A percentile compares a stretch with the other conserved stretches of the same genome.
Conservation (phyloP, 2,797 vertebrate species). For the Sylvilagus floridanus region DNA sequence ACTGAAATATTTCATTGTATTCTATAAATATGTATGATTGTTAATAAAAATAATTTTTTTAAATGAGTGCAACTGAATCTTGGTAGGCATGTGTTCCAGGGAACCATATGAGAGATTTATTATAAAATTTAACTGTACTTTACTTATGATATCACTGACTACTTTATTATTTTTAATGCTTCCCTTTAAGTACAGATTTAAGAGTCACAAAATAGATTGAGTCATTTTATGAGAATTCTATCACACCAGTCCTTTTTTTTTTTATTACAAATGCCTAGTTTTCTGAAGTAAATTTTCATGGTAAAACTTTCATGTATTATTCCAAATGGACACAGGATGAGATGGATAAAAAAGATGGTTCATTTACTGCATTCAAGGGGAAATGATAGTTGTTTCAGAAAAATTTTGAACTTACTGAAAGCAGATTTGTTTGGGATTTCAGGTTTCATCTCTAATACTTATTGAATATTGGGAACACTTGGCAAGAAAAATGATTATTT, state of each 20-base stretch:
- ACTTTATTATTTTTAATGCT: conserved; percentile 63
- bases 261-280: conserved; percentile 71
- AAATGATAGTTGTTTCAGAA: conserved; percentile 66
- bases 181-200: conserved; percentile 74
- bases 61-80: neutral
- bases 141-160: conserved; percentile 70
- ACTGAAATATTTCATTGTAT: too few relatives aligned
- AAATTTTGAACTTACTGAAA: conserved; percentile 59
- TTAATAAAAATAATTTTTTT: too few relatives aligned
- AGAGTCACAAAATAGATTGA: conserved; percentile 76
- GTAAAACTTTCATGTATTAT: conserved; percentile 73
- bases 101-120: neutral
- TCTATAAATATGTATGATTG: too few relatives aligned
- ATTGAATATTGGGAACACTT: neutral
- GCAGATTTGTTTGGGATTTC: conserved; percentile 28
- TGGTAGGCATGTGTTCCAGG: neutral
- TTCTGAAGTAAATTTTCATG: neutral
- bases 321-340: conserved; percentile 62
- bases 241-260: conserved; percentile 6
- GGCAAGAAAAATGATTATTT: conserved; percentile 64
- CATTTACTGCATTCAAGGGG: conserved; percentile 38
- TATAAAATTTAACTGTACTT: conserved; percentile 47
- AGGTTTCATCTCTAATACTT: neutral
- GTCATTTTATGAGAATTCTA: too few relatives aligned
- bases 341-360: conserved; percentile 40